A percentile compares a stretch with the other conserved stretches of the same genome.
Evolutionary conservation across 2,797 vertebrate species (phyloP).

Genomic region (Myiothlypis chrysogaster): DNA sequence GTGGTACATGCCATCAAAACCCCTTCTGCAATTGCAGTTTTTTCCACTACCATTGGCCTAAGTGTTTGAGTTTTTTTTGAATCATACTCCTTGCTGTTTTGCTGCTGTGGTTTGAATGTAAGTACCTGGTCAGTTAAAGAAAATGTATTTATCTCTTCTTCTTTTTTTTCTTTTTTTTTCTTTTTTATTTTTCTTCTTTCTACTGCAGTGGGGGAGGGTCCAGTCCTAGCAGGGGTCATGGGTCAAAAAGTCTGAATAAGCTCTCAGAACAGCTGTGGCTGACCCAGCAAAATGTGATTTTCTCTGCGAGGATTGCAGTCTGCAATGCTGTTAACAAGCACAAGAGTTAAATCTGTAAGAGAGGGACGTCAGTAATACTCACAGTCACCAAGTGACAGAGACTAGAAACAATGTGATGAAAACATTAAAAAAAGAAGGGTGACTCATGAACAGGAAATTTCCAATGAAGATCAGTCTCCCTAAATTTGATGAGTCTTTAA

Average conservation of each 20-base stretch:
- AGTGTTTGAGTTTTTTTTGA: background rate
- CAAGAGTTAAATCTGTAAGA: background rate
- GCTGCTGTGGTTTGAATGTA: background rate
- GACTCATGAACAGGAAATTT: background rate
- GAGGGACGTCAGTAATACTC: background rate
- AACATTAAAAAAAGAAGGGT: background rate
- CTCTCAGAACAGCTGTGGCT: background rate
- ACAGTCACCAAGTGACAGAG: background rate
- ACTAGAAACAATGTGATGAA: background rate
- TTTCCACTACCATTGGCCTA: background rate
- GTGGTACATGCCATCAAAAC: background rate
- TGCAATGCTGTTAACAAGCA: background rate
- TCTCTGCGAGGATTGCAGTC: background rate
- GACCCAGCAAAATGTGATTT: background rate
- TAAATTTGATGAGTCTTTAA: background rate
- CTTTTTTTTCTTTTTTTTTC: background rate
- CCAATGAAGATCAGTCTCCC: background rate
- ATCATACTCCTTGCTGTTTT: background rate
- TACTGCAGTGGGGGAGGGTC: background rate
- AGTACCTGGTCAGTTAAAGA: background rate
- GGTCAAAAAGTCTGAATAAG: background rate
- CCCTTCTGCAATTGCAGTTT: background rate
- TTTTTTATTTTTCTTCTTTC: background rate
- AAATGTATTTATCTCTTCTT: background rate
- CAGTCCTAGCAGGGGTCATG: background rate